Conservation (phyloP, 1,140 invertebrate species). For the Frieseomelitta varia region DNA sequence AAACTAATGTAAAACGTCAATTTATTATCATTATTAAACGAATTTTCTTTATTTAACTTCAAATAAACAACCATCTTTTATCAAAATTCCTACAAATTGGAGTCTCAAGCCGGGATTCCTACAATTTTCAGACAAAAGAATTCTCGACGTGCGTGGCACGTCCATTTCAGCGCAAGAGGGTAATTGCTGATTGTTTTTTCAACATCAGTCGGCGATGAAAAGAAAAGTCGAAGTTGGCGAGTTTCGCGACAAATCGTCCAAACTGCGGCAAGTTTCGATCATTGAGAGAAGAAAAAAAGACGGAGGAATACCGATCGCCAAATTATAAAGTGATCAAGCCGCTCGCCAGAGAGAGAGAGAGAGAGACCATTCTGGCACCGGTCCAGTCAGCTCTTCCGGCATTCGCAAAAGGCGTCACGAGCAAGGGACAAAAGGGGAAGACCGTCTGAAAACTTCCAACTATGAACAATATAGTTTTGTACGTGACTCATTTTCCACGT, state of each 20-base stretch:
- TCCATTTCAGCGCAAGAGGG: too few species aligned
- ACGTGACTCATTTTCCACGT: slow-evolving; percentile 27
- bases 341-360: background rate
- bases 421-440: background rate
- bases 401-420: background rate
- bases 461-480: slow-evolving; percentile 6
- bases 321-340: slow-evolving; percentile 19
- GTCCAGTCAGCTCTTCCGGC: slow-evolving; percentile 29
- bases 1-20: too few species aligned
- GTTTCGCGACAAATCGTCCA: background rate
- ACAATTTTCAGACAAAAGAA: too few species aligned
- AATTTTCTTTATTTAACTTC: too few species aligned
- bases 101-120: too few species aligned
- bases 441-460: background rate
- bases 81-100: too few species aligned
- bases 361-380: slow-evolving; percentile 22
- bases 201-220: background rate
- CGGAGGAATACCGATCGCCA: background rate
- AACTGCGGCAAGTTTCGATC: too few species aligned
- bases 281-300: background rate
- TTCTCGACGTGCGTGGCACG: too few species aligned
- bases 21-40: too few species aligned
- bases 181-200: background rate
- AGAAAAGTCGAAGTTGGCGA: background rate
- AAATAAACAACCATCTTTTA: too few species aligned